These are phyloP conservation scores for Vesta saturnalis DNA, from an alignment of 2,888 invertebrate genomes.

Conservation along the genomic window DNA sequence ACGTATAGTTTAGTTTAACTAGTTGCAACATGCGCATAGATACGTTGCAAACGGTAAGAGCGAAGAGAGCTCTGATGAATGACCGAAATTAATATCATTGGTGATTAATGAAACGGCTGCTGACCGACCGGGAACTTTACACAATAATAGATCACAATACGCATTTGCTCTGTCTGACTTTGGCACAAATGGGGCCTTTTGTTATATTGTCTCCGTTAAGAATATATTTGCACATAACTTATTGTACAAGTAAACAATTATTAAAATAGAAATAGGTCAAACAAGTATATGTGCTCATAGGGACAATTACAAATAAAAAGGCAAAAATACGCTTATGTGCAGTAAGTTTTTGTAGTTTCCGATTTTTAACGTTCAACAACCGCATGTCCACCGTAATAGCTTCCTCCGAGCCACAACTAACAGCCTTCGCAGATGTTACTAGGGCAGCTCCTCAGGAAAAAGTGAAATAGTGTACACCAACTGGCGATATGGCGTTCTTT, in stretches of 20 bases:
- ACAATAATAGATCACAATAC: constrained; percentile 48
- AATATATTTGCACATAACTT: constrained; percentile 36
- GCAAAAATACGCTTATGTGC: constrained; percentile 21
- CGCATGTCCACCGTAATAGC: constrained; percentile 58
- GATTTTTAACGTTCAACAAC: constrained; percentile 55
- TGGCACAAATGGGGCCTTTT: constrained; percentile 37
- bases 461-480: constrained; percentile 36
- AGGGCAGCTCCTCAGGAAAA: constrained; percentile 36
- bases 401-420: constrained; percentile 56
- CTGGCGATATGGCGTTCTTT: constrained; percentile 37
- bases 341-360: constrained; percentile 50
- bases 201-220: constrained; percentile 35
- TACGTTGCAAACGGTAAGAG: constrained; percentile 36
- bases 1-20: constrained; percentile 46
- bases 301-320: background rate
- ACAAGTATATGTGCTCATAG: constrained; percentile 13
- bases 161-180: constrained; percentile 42
- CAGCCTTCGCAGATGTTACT: constrained; percentile 57
- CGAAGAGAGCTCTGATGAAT: constrained; percentile 58
- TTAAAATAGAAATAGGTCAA: constrained; percentile 18
- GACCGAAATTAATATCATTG: constrained; percentile 58
- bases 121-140: constrained; percentile 53
- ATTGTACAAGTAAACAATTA: constrained; percentile 33
- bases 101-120: constrained; percentile 57
- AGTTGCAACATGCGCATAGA: constrained; percentile 41